Conservation (phyloP, 2,113 vertebrate genomes). For the Phyllostomus discolor region DNA sequence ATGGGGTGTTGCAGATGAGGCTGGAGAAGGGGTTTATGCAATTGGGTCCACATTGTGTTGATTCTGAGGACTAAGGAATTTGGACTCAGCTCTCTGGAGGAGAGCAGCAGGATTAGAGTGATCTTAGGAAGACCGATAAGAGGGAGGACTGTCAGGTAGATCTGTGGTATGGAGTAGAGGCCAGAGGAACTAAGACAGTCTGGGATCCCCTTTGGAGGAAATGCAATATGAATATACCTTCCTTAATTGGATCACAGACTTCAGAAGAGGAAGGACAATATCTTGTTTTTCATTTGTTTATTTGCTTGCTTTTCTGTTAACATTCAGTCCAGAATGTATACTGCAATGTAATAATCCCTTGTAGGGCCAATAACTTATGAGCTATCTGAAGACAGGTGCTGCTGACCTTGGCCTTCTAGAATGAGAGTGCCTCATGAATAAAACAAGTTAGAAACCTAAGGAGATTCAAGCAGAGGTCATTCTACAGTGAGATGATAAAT, state of each 20-base stretch:
- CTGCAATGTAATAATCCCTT: background rate
- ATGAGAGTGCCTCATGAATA: slow-evolving; percentile 43
- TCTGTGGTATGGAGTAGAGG: background rate
- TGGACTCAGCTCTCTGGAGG: background rate
- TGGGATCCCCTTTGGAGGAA: background rate
- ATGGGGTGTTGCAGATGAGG: background rate
- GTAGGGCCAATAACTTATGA: background rate
- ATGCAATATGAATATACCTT: background rate
- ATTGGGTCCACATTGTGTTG: background rate
- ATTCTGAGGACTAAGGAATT: background rate
- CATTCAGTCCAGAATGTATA: background rate
- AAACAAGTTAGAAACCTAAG: slow-evolving; percentile 43
- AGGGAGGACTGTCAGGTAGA: background rate
- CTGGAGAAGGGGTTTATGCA: background rate
- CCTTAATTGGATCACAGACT: background rate
- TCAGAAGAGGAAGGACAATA: background rate
- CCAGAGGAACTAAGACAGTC: background rate
- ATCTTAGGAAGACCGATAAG: background rate
- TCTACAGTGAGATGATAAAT: slow-evolving; percentile 51
- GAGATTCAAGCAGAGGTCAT: slow-evolving; percentile 19
- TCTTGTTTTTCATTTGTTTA: background rate
- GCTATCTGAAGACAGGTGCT: background rate
- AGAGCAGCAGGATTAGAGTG: background rate
- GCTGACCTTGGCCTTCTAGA: slow-evolving; percentile 24
- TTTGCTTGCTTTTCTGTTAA: background rate